phyloP scores from a whole-genome alignment of 1,140 invertebrate species.

The Drosophila tsacasi region DNA sequence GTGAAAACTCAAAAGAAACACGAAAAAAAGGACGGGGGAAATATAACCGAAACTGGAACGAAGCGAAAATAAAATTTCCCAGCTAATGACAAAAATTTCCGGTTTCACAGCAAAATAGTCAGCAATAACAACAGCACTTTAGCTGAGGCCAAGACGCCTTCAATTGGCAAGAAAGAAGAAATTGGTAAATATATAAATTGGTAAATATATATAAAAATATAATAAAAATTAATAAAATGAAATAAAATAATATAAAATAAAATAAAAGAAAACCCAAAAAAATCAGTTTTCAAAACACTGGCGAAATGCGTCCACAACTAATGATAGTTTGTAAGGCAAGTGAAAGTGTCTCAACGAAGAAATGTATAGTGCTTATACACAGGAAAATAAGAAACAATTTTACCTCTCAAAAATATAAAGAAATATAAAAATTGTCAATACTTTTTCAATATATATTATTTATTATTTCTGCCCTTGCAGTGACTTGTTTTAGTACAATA shows the following conservation, averaged over 20 bases:
- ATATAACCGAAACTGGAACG: constrained; percentile 52
- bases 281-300: constrained; percentile 19
- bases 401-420: neutral
- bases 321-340: constrained; percentile 24
- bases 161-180: neutral
- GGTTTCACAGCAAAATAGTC: constrained; percentile 43
- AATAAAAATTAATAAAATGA: neutral
- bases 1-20: constrained; percentile 21
- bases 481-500: no score
- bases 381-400: neutral
- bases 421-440: neutral
- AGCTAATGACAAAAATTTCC: constrained; percentile 79
- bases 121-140: constrained; percentile 2
- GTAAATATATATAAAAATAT: neutral
- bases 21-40: neutral
- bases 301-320: constrained; percentile 7
- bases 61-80: constrained; percentile 76
- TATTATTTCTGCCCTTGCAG: no score
- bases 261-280: constrained; percentile 1
- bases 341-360: constrained; percentile 18
- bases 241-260: neutral
- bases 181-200: neutral
- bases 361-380: no score
- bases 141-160: constrained; percentile 16
- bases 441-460: neutral